Evolutionary conservation across 2,113 vertebrate species (phyloP), one percentile per base, ranked within the genome.

Genomic region (Python bivittatus): DNA sequence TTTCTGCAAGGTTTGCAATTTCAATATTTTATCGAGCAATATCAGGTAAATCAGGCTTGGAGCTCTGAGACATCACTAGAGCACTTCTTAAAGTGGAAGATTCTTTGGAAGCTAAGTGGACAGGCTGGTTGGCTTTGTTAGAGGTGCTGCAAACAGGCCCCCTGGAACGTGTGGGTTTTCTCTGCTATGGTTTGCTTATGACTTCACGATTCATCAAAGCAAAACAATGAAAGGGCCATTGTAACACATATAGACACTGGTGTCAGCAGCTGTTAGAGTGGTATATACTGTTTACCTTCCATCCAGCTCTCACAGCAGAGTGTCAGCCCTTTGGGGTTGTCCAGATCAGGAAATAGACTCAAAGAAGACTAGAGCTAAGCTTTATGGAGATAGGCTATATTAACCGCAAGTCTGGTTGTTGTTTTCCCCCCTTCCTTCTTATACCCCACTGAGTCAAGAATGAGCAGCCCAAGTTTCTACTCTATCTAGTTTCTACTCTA

Each of bases 141-240:
- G 88, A 56, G 94, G 95, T 94, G 96, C 95, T 95, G 96, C 90
- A 96, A 96, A 96, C 91, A 93, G 91, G 23, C 90, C 95, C 90
- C 95, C 1, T 96, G 12, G 84, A 95, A 93, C 92, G 94, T 94
- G 95, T 96, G 96, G 91, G 90, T 68, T 94, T 94, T 83, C 91
- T 94, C 92, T 96, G 90, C 93, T 97, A 95, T 92, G 96, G 79
- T 92, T 95, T 92, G 93, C 91, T 95, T 38, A 20, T 33, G 33
- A 33, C n/a, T 22, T 38, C 72, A 42, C 22, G 72, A 20, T 42
- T 42, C 33, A 22, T 42, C 17, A 42, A 42, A 42, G 72, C 33
- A 22, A 79, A 79, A 79, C 33, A 42, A 79, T 79, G 72, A 42
- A 79, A 42, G 42, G 33, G 72, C 22, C 42, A 79, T 42, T 23